These are phyloP conservation scores for Papilio xuthus DNA, from an alignment of 1,140 invertebrate genomes.

Conservation along the genomic window DNA sequence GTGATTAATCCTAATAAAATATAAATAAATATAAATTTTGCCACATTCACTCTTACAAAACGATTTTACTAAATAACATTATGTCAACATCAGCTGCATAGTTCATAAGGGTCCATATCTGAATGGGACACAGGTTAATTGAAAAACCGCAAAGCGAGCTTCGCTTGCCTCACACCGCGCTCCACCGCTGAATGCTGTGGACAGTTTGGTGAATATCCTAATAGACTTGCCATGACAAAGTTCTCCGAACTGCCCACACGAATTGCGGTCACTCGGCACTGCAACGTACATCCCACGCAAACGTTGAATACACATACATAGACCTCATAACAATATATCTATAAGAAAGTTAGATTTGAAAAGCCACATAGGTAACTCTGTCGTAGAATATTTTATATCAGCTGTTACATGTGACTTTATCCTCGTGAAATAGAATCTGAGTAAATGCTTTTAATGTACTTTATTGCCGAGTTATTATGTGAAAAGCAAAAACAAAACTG, in stretches of 20 bases:
- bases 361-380: neutral
- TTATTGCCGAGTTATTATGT: too few species aligned
- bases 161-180: neutral
- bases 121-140: neutral
- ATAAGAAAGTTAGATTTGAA: neutral
- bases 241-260: neutral
- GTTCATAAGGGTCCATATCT: neutral
- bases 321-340: neutral
- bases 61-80: too few species aligned
- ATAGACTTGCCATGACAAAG: neutral
- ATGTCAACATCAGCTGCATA: neutral
- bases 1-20: too few species aligned
- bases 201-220: conserved; percentile 15
- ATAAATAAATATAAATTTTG: too few species aligned
- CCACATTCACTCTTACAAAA: too few species aligned
- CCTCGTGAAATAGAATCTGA: too few species aligned
- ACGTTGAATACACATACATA: neutral
- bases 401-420: too few species aligned
- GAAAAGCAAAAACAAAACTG: too few species aligned
- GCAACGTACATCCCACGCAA: conserved; percentile 1
- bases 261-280: neutral
- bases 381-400: too few species aligned
- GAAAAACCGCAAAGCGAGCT: conserved; percentile 6
- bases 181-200: neutral
- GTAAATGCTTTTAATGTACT: too few species aligned